Percentiles rank a stretch among this genome's conserved stretches.
Conservation (phyloP, 2,113 vertebrate species). For the Sinosuthora webbiana region DNA sequence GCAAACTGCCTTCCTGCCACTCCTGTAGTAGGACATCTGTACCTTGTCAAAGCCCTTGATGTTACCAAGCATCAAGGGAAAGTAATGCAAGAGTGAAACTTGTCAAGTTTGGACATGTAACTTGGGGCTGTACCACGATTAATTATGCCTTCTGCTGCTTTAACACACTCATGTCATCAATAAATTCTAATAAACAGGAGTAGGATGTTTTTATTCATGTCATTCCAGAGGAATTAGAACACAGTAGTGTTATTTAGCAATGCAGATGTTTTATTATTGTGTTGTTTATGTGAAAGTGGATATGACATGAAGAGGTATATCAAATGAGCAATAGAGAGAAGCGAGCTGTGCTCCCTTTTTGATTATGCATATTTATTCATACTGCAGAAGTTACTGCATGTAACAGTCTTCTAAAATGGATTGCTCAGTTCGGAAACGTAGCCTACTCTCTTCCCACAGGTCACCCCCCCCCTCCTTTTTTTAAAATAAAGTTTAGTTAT, state of each 20-base stretch:
- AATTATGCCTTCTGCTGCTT: slow-evolving; percentile 73
- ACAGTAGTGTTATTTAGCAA: slow-evolving; percentile 74
- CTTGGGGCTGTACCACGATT: slow-evolving; percentile 66
- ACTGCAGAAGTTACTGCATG: slow-evolving; percentile 48
- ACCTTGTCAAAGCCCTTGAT: slow-evolving; percentile 18
- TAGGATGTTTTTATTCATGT: slow-evolving; percentile 71
- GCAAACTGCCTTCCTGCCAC: background rate
- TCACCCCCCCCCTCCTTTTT: fast-evolving
- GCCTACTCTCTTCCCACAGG: background rate
- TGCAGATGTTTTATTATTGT: slow-evolving; percentile 74
- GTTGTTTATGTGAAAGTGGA: slow-evolving; percentile 74
- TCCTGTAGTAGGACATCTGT: slow-evolving; percentile 28
- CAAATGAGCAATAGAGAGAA: slow-evolving; percentile 67
- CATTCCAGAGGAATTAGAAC: slow-evolving; percentile 75
- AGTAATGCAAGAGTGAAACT: slow-evolving; percentile 46
- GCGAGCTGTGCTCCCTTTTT: slow-evolving; percentile 61
- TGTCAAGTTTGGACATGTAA: slow-evolving; percentile 64
- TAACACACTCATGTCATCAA: slow-evolving; percentile 66
- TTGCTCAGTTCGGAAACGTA: slow-evolving; percentile 58
- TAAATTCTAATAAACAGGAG: slow-evolving; percentile 77
- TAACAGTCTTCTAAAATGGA: slow-evolving; percentile 65
- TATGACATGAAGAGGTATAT: slow-evolving; percentile 70
- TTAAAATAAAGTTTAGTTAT: slow-evolving; percentile 53
- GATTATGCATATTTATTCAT: slow-evolving; percentile 76
- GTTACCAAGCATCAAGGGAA: background rate